Evolutionary conservation across 1,140 invertebrate genomes (phyloP).

Genomic region (Dryas iulia): DNA sequence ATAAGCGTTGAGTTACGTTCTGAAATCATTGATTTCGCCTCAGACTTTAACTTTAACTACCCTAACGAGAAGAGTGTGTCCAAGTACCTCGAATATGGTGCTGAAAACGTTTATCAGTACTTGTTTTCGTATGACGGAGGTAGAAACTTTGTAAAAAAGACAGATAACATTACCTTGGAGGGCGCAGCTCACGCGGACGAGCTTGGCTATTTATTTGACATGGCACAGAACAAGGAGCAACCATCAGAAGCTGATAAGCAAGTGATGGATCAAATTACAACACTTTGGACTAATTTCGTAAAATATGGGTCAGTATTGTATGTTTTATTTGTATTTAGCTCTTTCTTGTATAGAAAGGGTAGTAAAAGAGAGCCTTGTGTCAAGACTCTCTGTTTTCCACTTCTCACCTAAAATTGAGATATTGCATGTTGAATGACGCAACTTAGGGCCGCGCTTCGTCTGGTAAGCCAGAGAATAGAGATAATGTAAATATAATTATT

Average conservation of each 20-base stretch:
- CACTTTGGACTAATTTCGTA: constrained; percentile 51
- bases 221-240: constrained; percentile 4
- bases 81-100: constrained; percentile 34
- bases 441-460: too few species aligned
- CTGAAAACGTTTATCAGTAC: constrained; percentile 36
- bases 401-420: too few species aligned
- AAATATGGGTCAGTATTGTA: constrained; percentile 51
- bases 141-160: constrained; percentile 31
- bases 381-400: too few species aligned
- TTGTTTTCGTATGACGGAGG: constrained; percentile 37
- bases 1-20: constrained; percentile 40
- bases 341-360: too few species aligned
- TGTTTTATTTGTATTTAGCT: too few species aligned
- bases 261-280: constrained; percentile 47
- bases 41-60: constrained; percentile 35
- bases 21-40: constrained; percentile 32
- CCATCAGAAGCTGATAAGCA: constrained; percentile 30
- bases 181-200: constrained; percentile 42
- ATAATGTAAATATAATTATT: too few species aligned
- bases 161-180: constrained; percentile 14
- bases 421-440: too few species aligned
- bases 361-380: too few species aligned
- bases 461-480: too few species aligned
- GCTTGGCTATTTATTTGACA: constrained; percentile 41
- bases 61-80: constrained; percentile 33